Evolutionary conservation across 2,797 vertebrate species (phyloP).

Genomic region (Cossypha polioptera): DNA sequence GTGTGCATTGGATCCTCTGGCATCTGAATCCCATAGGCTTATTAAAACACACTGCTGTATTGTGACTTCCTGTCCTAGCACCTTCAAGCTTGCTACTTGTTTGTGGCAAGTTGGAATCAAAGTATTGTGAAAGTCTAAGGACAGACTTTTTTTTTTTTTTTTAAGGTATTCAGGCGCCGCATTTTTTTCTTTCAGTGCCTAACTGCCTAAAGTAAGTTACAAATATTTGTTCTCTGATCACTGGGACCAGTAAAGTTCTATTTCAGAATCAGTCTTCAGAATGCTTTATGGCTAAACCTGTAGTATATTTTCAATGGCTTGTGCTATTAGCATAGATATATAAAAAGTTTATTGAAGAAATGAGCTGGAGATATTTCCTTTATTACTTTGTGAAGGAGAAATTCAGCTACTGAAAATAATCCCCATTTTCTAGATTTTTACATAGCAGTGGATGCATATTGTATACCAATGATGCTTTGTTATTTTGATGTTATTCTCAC

Average conservation of each 20-base stretch:
- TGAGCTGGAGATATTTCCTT: neutral
- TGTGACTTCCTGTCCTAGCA: neutral
- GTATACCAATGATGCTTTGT: neutral
- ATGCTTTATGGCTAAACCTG: conserved; percentile 1
- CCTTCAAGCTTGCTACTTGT: neutral
- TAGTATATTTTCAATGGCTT: conserved; percentile 37
- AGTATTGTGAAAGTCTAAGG: conserved; percentile 2
- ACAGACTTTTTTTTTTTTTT: neutral
- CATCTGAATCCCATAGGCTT: neutral
- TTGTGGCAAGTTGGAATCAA: neutral
- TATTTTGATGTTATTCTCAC: conserved; percentile 43
- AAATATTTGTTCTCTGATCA: conserved; percentile 11
- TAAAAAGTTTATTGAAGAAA: neutral
- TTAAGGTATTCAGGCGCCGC: neutral
- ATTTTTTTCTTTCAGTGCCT: neutral
- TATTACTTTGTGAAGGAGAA: neutral
- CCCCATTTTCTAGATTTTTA: neutral
- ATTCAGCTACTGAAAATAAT: conserved; percentile 10
- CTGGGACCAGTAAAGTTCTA: conserved; percentile 57
- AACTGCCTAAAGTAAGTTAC: neutral
- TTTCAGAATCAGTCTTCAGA: conserved; percentile 30
- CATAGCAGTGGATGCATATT: conserved; percentile 1
- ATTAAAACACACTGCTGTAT: neutral
- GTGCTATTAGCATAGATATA: neutral
- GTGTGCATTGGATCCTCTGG: neutral